Evolutionary conservation across 2,797 vertebrate species (phyloP).

Genomic region (Urocyon cinereoargenteus): DNA sequence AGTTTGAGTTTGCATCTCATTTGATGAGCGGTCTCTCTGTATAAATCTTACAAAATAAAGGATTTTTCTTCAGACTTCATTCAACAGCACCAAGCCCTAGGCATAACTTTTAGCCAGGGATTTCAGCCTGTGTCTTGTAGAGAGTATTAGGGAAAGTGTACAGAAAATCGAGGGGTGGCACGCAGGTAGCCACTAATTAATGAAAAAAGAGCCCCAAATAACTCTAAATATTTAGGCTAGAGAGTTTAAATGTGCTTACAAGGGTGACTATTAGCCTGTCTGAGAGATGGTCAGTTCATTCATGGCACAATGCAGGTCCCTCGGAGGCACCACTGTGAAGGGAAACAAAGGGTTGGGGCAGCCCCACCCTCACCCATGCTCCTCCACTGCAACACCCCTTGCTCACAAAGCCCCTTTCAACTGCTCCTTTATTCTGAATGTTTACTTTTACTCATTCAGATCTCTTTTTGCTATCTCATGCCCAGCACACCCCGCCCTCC

Average conservation of each 20-base stretch:
- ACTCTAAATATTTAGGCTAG: constrained; percentile 87
- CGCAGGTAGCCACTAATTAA: constrained; percentile 77
- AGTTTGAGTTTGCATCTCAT: not conserved
- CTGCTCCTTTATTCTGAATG: constrained; percentile 85
- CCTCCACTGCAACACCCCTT: constrained; percentile 79
- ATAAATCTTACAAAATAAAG: constrained; percentile 20
- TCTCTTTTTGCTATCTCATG: constrained; percentile 81
- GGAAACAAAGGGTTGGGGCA: constrained; percentile 84
- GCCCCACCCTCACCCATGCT: constrained; percentile 84
- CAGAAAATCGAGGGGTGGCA: constrained; percentile 42
- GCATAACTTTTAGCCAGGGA: constrained; percentile 45
- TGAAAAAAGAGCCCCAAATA: constrained; percentile 80
- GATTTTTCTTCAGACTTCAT: constrained; percentile 69
- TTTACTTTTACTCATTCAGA: constrained; percentile 86
- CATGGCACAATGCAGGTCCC: constrained; percentile 80
- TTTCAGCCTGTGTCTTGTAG: constrained; percentile 45
- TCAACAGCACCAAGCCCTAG: constrained; percentile 32
- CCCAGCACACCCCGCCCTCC: constrained; percentile 42
- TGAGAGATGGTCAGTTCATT: constrained; percentile 84
- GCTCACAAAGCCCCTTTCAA: constrained; percentile 87
- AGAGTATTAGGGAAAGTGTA: constrained; percentile 41
- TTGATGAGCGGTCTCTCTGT: not conserved
- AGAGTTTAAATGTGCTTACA: constrained; percentile 80
- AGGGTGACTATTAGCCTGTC: constrained; percentile 81
- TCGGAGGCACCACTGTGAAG: constrained; percentile 81